A percentile compares a stretch with the other conserved stretches of the same genome.
These are phyloP conservation scores for Andrena hattorfiana DNA, from an alignment of 2,888 invertebrate genomes.

Conservation along the genomic window DNA sequence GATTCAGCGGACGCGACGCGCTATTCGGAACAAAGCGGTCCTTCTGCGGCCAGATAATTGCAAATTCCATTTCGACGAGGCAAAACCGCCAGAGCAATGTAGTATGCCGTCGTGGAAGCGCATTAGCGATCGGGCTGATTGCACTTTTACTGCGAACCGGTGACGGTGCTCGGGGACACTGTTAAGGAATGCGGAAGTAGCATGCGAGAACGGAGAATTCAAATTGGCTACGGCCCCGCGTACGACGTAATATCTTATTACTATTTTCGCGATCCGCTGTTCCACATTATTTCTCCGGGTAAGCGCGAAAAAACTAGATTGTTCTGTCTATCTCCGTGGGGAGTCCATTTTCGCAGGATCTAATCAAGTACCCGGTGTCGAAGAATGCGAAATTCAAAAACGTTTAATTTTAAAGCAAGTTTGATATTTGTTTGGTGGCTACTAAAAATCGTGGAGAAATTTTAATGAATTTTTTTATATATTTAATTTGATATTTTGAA, in stretches of 20 bases:
- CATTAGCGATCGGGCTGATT: slow-evolving; percentile 71
- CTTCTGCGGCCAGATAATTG: slow-evolving; percentile 66
- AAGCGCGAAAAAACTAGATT: neutral
- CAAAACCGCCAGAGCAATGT: slow-evolving; percentile 54
- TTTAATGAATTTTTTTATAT: neutral
- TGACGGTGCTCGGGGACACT: slow-evolving; percentile 41
- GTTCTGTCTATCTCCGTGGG: neutral
- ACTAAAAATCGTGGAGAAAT: too few species aligned
- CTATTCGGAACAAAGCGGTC: slow-evolving; percentile 61
- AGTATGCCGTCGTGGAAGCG: slow-evolving; percentile 58
- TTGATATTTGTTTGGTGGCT: neutral
- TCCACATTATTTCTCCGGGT: neutral
- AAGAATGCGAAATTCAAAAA: neutral
- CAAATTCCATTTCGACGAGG: slow-evolving; percentile 72
- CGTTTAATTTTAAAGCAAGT: neutral
- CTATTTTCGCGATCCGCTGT: slow-evolving; percentile 9
- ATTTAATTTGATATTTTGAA: neutral
- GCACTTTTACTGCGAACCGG: slow-evolving; percentile 60
- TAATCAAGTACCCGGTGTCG: neutral
- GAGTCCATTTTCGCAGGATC: neutral
- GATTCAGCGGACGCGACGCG: slow-evolving; percentile 50
- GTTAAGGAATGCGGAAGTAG: slow-evolving; percentile 63
- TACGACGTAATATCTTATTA: slow-evolving; percentile 45
- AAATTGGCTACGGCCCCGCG: slow-evolving; percentile 41
- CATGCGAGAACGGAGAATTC: slow-evolving; percentile 43